Percentiles rank a stretch among this genome's conserved stretches.
Conservation (phyloP, 2,888 invertebrate species). For the Netelia virgata region DNA sequence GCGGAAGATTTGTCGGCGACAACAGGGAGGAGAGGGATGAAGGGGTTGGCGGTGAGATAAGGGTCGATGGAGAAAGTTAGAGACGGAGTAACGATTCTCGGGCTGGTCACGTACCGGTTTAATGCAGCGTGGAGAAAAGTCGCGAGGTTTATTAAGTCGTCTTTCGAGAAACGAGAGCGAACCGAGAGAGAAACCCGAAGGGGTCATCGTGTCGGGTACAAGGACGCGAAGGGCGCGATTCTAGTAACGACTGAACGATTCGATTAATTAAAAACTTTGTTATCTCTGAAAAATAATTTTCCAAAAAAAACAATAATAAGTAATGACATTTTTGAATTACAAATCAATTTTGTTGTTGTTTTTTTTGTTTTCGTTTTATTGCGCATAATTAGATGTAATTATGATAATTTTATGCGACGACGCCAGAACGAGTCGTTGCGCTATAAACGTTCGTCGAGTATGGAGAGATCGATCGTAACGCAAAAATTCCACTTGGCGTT, state of each 20-base stretch:
- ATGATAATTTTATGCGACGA: neutral
- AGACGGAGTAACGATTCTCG: slow-evolving; percentile 66
- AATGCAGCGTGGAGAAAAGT: slow-evolving; percentile 82
- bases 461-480: slow-evolving; percentile 14
- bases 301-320: neutral
- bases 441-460: neutral
- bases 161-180: slow-evolving; percentile 73
- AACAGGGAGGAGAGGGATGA: slow-evolving; percentile 17
- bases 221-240: slow-evolving; percentile 40
- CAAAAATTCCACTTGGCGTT: slow-evolving; percentile 38
- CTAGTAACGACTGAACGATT: slow-evolving; percentile 36
- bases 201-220: slow-evolving; percentile 60
- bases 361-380: neutral
- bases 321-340: neutral
- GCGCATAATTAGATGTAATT: neutral
- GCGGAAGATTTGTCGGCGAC: slow-evolving; percentile 18
- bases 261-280: neutral
- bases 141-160: slow-evolving; percentile 80
- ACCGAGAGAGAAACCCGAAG: slow-evolving; percentile 64
- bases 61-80: slow-evolving; percentile 65
- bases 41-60: slow-evolving; percentile 48
- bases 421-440: neutral
- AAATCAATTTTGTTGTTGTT: neutral
- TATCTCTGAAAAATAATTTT: neutral
- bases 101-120: slow-evolving; percentile 81